These are phyloP conservation scores for Scylla paramamosain DNA, from an alignment of 1,140 invertebrate species.

Conservation along the genomic window DNA sequence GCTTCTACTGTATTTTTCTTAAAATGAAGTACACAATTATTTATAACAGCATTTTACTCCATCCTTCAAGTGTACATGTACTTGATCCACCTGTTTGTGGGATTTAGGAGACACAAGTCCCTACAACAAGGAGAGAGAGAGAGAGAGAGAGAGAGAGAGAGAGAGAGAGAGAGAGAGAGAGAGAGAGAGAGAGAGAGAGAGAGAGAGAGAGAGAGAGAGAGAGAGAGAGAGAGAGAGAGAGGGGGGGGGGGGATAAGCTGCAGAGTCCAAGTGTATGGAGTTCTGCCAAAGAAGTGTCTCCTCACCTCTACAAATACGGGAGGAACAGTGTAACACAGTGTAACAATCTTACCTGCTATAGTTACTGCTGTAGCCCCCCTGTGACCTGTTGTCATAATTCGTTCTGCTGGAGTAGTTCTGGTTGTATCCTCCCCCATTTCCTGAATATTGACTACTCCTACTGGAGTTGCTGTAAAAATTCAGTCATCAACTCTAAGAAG, in stretches of 20 bases:
- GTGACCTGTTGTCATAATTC: slow-evolving; percentile 75
- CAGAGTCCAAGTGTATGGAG: no score
- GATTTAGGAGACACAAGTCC: no score
- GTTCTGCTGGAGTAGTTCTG: slow-evolving; percentile 56
- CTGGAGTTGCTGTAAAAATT: neutral
- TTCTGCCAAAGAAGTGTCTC: no score
- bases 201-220: neutral
- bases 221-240: neutral
- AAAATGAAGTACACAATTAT: no score
- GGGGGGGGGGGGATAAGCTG: neutral
- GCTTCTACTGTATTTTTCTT: no score
- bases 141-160: neutral
- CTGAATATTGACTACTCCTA: slow-evolving; percentile 5
- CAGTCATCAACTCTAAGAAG: neutral
- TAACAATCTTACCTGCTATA: neutral
- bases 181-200: neutral
- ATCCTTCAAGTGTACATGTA: no score
- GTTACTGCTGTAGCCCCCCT: slow-evolving; percentile 80
- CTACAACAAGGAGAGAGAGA: no score
- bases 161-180: neutral
- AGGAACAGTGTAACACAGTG: no score
- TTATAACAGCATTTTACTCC: no score
- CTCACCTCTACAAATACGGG: no score
- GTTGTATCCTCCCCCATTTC: slow-evolving; percentile 47
- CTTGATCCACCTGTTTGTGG: no score